A percentile compares a stretch with the other conserved stretches of the same genome.
These are phyloP conservation scores for Miniopterus natalensis DNA, from an alignment of 2,113 vertebrate species.

Conservation along the genomic window DNA sequence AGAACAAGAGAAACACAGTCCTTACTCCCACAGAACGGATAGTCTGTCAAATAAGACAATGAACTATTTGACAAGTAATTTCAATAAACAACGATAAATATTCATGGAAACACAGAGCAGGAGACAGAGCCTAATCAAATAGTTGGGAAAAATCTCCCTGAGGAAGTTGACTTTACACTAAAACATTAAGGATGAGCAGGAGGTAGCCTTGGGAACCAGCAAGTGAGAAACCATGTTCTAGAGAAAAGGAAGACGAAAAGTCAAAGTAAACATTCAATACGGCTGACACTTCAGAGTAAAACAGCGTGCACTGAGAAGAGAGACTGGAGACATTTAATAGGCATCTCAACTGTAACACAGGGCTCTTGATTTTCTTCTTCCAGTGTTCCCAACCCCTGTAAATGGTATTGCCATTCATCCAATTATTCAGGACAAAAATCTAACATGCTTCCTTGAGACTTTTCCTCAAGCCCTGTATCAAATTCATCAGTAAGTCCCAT, in stretches of 20 bases:
- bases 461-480: neutral
- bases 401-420: neutral
- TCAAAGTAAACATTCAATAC: neutral
- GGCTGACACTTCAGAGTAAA: neutral
- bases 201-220: neutral
- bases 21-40: neutral
- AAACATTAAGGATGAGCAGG: neutral
- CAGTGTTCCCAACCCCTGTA: neutral
- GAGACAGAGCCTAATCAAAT: neutral
- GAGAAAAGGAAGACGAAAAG: neutral
- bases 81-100: neutral
- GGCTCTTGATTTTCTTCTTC: neutral
- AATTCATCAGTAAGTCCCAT: neutral
- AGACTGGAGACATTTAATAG: neutral
- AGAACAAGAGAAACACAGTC: neutral
- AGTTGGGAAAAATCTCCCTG: neutral
- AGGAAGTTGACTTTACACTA: neutral
- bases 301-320: neutral
- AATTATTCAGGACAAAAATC: neutral
- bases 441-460: neutral
- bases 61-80: constrained; percentile 13
- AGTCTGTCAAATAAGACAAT: neutral
- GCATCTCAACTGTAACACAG: neutral
- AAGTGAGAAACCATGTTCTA: neutral
- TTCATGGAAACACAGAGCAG: neutral